Percentiles rank a stretch among this genome's conserved stretches.
Conservation (phyloP, 2,797 vertebrate species). For the Hoplostethus mediterraneus region DNA sequence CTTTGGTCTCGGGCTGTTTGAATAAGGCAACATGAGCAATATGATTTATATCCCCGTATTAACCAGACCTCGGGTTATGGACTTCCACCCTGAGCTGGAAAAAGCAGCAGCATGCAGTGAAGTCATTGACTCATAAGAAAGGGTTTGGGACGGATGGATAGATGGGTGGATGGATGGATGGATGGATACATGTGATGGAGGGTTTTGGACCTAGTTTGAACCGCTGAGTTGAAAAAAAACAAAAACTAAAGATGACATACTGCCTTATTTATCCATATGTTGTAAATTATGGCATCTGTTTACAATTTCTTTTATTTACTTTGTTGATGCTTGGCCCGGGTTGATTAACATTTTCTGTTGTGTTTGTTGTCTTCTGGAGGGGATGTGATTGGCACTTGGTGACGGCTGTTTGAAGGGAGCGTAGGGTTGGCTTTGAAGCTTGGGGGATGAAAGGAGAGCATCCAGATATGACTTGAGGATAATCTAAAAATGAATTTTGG, state of each 20-base stretch:
- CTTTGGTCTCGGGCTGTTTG: slow-evolving; percentile 37
- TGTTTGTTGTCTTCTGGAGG: slow-evolving; percentile 81
- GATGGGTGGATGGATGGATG: slow-evolving; percentile 21
- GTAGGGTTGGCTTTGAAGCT: slow-evolving; percentile 75
- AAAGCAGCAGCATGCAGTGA: slow-evolving; percentile 62
- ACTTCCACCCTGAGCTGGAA: slow-evolving; percentile 65
- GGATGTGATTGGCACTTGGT: slow-evolving; percentile 81
- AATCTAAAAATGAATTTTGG: slow-evolving; percentile 75
- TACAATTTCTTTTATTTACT: slow-evolving; percentile 83
- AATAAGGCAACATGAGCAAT: slow-evolving; percentile 21
- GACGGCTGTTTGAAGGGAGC: slow-evolving; percentile 80
- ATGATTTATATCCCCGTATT: slow-evolving; percentile 63
- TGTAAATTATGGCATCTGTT: slow-evolving; percentile 82
- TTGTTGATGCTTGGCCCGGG: slow-evolving; percentile 73
- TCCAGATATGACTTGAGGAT: slow-evolving; percentile 80
- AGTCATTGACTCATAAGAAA: slow-evolving; percentile 58
- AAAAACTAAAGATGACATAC: slow-evolving; percentile 68
- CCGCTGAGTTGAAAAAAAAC: slow-evolving; percentile 67
- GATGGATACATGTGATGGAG: slow-evolving; percentile 32
- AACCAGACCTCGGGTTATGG: slow-evolving; percentile 42
- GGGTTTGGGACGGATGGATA: slow-evolving; percentile 44
- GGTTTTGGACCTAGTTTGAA: slow-evolving; percentile 70
- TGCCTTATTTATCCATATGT: slow-evolving; percentile 80
- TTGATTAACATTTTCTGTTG: slow-evolving; percentile 81
- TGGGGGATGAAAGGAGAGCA: slow-evolving; percentile 73